Evolutionary conservation across 2,888 invertebrate genomes (phyloP).

Genomic region (Dryomyza anilis): DNA sequence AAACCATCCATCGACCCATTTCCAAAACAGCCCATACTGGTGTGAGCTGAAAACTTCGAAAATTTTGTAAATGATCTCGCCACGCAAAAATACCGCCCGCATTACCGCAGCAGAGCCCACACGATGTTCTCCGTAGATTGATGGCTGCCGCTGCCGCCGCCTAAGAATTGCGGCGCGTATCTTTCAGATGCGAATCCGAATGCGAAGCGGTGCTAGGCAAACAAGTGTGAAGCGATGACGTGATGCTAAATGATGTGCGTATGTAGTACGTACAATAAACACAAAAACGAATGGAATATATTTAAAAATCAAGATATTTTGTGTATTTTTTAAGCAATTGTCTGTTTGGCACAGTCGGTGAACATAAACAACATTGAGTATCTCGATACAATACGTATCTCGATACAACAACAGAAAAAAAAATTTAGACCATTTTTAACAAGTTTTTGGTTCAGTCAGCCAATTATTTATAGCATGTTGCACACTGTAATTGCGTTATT

Average conservation of each 20-base stretch:
- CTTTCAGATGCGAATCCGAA: conserved; percentile 1
- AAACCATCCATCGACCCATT: no score
- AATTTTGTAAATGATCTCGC: not conserved
- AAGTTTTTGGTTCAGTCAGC: no score
- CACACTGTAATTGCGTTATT: no score
- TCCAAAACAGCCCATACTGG: no score
- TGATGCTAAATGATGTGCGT: conserved; percentile 16
- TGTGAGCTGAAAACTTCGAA: no score
- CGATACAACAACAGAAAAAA: no score
- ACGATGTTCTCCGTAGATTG: not conserved
- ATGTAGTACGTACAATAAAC: conserved; percentile 12
- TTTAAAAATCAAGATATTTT: no score
- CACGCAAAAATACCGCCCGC: not conserved
- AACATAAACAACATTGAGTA: no score
- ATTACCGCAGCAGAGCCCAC: not conserved
- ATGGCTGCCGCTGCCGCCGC: not conserved
- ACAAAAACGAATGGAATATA: conserved; percentile 13
- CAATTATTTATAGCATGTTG: no score
- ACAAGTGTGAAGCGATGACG: conserved; percentile 22
- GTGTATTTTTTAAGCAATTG: no score
- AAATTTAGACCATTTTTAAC: no score
- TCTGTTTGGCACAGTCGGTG: not conserved
- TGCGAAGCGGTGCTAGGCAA: not conserved
- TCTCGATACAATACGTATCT: no score
- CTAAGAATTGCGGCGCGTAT: not conserved